These are phyloP conservation scores for Sebastes schlegelii DNA, from an alignment of 2,113 vertebrate species.

Conservation along the genomic window DNA sequence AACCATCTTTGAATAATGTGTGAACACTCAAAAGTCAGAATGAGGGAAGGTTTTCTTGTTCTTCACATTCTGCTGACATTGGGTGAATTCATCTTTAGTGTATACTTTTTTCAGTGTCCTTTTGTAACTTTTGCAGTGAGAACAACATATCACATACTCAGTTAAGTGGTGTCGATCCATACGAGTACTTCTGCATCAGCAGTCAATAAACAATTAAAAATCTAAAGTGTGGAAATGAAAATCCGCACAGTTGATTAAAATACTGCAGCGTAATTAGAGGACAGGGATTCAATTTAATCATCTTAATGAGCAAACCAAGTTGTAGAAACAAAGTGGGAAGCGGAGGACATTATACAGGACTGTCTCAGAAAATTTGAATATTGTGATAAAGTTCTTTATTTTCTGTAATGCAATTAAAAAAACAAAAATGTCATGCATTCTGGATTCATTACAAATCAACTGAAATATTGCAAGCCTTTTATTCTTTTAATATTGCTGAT, in stretches of 20 bases:
- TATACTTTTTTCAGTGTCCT: background rate
- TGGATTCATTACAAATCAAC: too few relatives aligned
- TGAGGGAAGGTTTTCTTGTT: background rate
- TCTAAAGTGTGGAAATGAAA: background rate
- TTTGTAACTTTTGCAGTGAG: background rate
- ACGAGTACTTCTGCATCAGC: background rate
- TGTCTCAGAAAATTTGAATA: too few relatives aligned
- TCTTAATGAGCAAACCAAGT: background rate
- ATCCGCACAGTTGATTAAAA: slow-evolving; percentile 11
- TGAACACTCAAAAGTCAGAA: background rate
- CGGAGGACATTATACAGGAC: background rate
- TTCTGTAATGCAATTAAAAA: too few relatives aligned
- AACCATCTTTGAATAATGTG: background rate
- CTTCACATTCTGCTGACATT: background rate
- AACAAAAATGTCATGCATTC: too few relatives aligned
- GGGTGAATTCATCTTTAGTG: background rate
- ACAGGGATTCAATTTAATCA: background rate
- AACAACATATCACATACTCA: background rate
- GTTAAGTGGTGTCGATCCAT: background rate
- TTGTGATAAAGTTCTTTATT: too few relatives aligned
- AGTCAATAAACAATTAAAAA: background rate
- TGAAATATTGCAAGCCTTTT: too few relatives aligned
- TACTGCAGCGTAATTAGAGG: background rate
- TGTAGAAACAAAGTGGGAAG: slow-evolving; percentile 11
- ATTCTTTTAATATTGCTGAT: too few relatives aligned